Conservation (phyloP, 2,888 invertebrate species). For the Amorpha juglandis region DNA sequence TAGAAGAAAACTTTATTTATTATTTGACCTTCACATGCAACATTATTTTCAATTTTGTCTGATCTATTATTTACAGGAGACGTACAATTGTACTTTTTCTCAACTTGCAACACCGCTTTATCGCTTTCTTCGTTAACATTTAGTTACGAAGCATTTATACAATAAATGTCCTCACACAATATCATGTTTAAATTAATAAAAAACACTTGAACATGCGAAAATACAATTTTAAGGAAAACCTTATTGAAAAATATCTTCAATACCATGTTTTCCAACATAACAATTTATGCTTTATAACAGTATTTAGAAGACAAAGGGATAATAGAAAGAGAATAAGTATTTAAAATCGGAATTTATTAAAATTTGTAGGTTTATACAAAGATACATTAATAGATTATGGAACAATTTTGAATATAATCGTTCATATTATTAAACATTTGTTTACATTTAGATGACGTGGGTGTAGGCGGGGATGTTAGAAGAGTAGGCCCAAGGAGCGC, state of each 20-base stretch:
- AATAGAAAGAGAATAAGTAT: background rate
- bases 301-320: background rate
- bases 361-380: background rate
- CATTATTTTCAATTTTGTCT: conserved; percentile 7
- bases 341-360: background rate
- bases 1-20: background rate
- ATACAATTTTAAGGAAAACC: background rate
- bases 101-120: background rate
- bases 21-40: background rate
- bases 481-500: background rate
- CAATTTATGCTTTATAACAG: background rate
- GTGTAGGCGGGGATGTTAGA: background rate
- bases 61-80: background rate
- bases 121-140: background rate
- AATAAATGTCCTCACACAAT: no score
- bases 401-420: background rate
- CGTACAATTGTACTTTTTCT: background rate
- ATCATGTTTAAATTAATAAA: background rate
- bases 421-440: background rate
- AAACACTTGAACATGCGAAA: no score
- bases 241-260: no score
- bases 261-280: background rate
- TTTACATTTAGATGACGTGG: background rate
- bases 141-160: background rate
- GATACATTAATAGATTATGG: background rate